These are phyloP conservation scores for Albula glossodonta DNA, from an alignment of 2,113 vertebrate species.

Conservation along the genomic window DNA sequence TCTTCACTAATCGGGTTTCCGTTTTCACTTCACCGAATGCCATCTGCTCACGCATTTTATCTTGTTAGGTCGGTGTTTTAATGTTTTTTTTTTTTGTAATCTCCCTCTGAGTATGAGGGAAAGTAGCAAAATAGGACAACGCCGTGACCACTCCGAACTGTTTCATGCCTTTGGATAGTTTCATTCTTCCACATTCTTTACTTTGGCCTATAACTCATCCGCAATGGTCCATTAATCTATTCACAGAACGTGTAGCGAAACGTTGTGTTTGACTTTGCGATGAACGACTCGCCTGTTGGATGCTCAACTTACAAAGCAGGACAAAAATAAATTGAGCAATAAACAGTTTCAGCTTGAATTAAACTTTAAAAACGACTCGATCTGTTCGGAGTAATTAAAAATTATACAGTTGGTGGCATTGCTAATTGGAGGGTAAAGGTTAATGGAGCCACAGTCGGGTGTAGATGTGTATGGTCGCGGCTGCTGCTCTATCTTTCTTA, in stretches of 20 bases:
- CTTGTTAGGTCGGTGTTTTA: background rate
- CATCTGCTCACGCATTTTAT: too few species aligned
- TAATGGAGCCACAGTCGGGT: constrained; percentile 76
- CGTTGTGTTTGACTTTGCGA: constrained; percentile 29
- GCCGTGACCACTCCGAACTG: background rate
- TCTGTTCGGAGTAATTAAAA: constrained; percentile 40
- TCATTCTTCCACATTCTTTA: background rate
- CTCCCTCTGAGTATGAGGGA: background rate
- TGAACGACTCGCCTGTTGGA: constrained; percentile 3
- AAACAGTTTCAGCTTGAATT: constrained; percentile 1
- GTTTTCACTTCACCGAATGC: too few species aligned
- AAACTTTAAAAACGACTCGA: constrained; percentile 31
- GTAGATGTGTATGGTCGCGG: constrained; percentile 63
- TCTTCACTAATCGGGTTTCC: background rate
- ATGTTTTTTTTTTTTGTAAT: background rate
- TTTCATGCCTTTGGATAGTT: background rate
- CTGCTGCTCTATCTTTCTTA: constrained; percentile 34
- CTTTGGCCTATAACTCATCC: background rate
- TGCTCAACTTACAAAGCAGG: background rate
- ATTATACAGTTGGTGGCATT: constrained; percentile 42
- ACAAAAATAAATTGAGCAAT: background rate
- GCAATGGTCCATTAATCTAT: background rate
- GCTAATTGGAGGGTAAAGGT: constrained; percentile 59
- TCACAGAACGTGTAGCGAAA: background rate
- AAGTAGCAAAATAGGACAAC: background rate